These are phyloP conservation scores for Bhutanitis thaidina DNA, from an alignment of 2,888 invertebrate genomes.

Conservation along the genomic window DNA sequence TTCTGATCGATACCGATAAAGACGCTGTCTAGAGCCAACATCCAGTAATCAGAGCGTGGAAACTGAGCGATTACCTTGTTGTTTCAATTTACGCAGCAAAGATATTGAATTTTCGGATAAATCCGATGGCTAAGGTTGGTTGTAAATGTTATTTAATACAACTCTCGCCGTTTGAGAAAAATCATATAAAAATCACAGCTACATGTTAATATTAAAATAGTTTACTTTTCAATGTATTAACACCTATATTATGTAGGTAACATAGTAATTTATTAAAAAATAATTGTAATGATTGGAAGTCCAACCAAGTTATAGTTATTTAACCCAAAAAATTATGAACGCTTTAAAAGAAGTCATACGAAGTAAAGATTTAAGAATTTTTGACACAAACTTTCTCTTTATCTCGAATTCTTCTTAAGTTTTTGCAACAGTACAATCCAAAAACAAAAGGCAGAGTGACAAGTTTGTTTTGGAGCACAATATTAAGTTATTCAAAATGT, in stretches of 20 bases:
- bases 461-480: slow-evolving; percentile 61
- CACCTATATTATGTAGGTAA: too few species aligned
- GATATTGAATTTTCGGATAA: slow-evolving; percentile 41
- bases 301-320: too few species aligned
- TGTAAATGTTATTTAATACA: slow-evolving; percentile 28
- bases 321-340: too few species aligned
- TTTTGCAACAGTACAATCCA: slow-evolving; percentile 1
- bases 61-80: slow-evolving; percentile 69
- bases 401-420: slow-evolving; percentile 4
- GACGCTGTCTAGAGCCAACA: slow-evolving; percentile 78
- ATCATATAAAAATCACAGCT: slow-evolving; percentile 40
- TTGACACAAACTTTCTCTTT: slow-evolving; percentile 11
- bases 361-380: too few species aligned
- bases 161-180: slow-evolving; percentile 33
- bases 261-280: too few species aligned
- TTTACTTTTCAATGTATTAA: too few species aligned
- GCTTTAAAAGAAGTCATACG: too few species aligned
- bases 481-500: slow-evolving; percentile 51
- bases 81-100: slow-evolving; percentile 43
- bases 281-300: too few species aligned
- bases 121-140: slow-evolving; percentile 35
- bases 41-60: slow-evolving; percentile 80
- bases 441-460: slow-evolving; percentile 37
- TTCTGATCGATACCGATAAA: slow-evolving; percentile 73
- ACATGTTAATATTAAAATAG: background rate